These are phyloP conservation scores for Carassius auratus DNA, from an alignment of 2,113 vertebrate species.

Conservation along the genomic window DNA sequence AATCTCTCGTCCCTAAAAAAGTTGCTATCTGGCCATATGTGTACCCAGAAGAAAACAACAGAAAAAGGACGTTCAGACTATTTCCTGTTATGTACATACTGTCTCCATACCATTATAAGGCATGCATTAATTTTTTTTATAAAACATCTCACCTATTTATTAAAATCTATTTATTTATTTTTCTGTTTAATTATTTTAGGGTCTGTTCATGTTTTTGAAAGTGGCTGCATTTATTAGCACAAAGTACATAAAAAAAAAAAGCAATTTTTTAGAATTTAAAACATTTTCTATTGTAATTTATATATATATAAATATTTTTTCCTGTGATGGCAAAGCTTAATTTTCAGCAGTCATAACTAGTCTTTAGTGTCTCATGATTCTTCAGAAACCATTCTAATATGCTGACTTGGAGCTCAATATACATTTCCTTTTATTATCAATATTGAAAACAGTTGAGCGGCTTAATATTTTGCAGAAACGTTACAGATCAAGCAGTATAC, in stretches of 20 bases:
- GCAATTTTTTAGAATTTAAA: too few relatives aligned
- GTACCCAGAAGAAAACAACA: neutral
- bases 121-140: neutral
- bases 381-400: too few relatives aligned
- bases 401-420: neutral
- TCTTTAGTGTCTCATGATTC: too few relatives aligned
- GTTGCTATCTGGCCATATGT: slow-evolving; percentile 56
- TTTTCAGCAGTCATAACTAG: too few relatives aligned
- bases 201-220: neutral
- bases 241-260: too few relatives aligned
- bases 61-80: slow-evolving; percentile 26
- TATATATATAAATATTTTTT: too few relatives aligned
- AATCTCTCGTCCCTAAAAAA: slow-evolving; percentile 68
- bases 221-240: too few relatives aligned
- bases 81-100: slow-evolving; percentile 34
- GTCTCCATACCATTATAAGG: neutral
- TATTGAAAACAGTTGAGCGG: neutral
- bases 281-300: too few relatives aligned
- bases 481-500: neutral
- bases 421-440: neutral
- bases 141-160: too few relatives aligned
- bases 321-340: too few relatives aligned
- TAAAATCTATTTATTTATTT: neutral
- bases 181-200: neutral
- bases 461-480: neutral